Percentiles rank a stretch among this genome's conserved stretches.
Evolutionary conservation across 64 coral and sea anemone species (phyloP).

Genomic region (Hydrozoanthus tunicans): DNA sequence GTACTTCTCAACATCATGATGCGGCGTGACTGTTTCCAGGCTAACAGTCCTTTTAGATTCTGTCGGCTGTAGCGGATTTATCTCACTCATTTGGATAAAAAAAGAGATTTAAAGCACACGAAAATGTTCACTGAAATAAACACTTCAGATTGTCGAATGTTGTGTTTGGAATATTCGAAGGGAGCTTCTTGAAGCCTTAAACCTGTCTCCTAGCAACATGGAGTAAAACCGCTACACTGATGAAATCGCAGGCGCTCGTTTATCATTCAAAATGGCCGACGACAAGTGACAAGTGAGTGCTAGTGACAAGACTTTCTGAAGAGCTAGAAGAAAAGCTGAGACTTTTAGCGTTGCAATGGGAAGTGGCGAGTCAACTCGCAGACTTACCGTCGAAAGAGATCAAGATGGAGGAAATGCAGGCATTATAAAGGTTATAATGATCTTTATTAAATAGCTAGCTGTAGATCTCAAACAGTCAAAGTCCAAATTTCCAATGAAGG

Average conservation of each 20-base stretch:
- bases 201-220: conserved; percentile 44
- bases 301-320: neutral
- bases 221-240: conserved; percentile 1
- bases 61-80: conserved; percentile 50
- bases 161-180: neutral
- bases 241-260: conserved; percentile 21
- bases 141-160: neutral
- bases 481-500: too few relatives aligned
- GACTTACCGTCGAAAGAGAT: conserved; percentile 83
- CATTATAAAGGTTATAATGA: conserved; percentile 70
- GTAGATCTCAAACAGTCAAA: too few relatives aligned
- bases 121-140: neutral
- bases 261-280: conserved; percentile 57
- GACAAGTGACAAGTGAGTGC: neutral
- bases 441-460: neutral
- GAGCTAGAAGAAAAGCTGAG: neutral
- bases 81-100: conserved; percentile 49
- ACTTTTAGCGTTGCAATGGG: conserved; percentile 61
- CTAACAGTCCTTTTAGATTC: conserved; percentile 56
- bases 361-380: conserved; percentile 91
- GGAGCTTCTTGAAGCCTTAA: neutral
- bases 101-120: too few relatives aligned
- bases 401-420: conserved; percentile 60
- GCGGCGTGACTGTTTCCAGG: conserved; percentile 57
- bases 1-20: conserved; percentile 65